Evolutionary conservation across 2,113 vertebrate species (phyloP).

Genomic region (Polypterus bichir): DNA sequence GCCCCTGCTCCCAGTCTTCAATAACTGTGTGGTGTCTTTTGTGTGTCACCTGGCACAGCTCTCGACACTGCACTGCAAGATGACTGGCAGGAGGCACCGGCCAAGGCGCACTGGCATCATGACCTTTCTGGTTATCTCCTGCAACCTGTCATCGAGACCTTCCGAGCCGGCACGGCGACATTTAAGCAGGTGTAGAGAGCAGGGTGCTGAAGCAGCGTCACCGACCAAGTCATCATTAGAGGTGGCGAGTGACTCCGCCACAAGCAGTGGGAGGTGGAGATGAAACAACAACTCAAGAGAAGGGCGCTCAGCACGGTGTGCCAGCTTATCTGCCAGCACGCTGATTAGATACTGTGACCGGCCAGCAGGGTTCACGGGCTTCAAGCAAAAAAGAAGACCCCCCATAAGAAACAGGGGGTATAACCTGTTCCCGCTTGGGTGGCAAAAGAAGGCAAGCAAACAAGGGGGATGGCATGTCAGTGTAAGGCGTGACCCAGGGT

Average conservation of each 20-base stretch:
- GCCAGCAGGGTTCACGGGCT: too few relatives aligned
- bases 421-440: too few relatives aligned
- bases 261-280: slow-evolving; percentile 17
- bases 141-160: slow-evolving; percentile 28
- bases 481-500: too few relatives aligned
- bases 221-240: slow-evolving; percentile 38
- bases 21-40: too few relatives aligned
- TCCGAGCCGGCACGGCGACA: slow-evolving; percentile 24
- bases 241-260: slow-evolving; percentile 49
- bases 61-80: too few relatives aligned
- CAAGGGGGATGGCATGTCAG: too few relatives aligned
- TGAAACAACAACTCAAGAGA: background rate
- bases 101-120: background rate
- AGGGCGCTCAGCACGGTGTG: background rate
- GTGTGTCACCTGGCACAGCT: too few relatives aligned
- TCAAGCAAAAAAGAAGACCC: too few relatives aligned
- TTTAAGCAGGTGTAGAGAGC: slow-evolving; percentile 43
- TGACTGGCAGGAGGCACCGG: too few relatives aligned
- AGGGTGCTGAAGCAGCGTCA: slow-evolving; percentile 21
- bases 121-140: slow-evolving; percentile 18
- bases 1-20: too few relatives aligned
- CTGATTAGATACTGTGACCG: background rate
- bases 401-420: too few relatives aligned
- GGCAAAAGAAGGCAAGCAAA: too few relatives aligned
- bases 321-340: background rate